Percentiles rank a stretch among this genome's conserved stretches.
These are phyloP conservation scores for Hydropsyche betteni DNA, from an alignment of 2,888 invertebrate genomes.

Conservation along the genomic window DNA sequence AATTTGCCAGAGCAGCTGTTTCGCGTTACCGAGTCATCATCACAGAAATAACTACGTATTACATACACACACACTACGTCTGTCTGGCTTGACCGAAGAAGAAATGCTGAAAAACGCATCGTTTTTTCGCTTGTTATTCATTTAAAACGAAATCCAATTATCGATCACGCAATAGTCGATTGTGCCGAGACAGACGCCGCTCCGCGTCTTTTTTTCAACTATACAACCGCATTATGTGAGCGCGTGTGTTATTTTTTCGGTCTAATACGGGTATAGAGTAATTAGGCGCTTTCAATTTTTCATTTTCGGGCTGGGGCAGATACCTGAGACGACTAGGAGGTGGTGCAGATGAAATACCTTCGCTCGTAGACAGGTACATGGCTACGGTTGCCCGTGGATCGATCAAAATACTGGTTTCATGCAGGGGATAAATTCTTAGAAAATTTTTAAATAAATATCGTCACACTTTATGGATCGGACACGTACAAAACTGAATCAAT, in stretches of 20 bases:
- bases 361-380: conserved; percentile 5
- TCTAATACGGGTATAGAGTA: conserved; percentile 19
- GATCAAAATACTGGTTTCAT: conserved; percentile 17
- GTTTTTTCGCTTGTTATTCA: conserved; percentile 26
- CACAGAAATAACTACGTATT: neutral
- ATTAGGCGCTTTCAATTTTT: conserved; percentile 35
- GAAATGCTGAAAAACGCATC: conserved; percentile 8
- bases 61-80: too few species aligned
- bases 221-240: neutral
- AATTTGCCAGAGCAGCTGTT: conserved; percentile 10
- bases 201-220: conserved; percentile 14
- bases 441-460: conserved; percentile 9
- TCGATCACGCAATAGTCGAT: conserved; percentile 42
- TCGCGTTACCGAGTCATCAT: neutral
- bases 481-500: neutral
- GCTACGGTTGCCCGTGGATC: conserved; percentile 2
- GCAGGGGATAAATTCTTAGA: conserved; percentile 12
- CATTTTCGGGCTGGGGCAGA: neutral
- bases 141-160: conserved; percentile 38
- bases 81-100: neutral
- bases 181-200: conserved; percentile 5
- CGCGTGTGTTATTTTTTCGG: conserved; percentile 15
- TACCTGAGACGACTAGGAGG: conserved; percentile 21
- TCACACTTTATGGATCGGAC: neutral
- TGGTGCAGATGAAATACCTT: conserved; percentile 6